A percentile compares a stretch with the other conserved stretches of the same genome.
These are phyloP conservation scores for Embiotoca jacksoni DNA, from an alignment of 2,113 vertebrate genomes.

Conservation along the genomic window DNA sequence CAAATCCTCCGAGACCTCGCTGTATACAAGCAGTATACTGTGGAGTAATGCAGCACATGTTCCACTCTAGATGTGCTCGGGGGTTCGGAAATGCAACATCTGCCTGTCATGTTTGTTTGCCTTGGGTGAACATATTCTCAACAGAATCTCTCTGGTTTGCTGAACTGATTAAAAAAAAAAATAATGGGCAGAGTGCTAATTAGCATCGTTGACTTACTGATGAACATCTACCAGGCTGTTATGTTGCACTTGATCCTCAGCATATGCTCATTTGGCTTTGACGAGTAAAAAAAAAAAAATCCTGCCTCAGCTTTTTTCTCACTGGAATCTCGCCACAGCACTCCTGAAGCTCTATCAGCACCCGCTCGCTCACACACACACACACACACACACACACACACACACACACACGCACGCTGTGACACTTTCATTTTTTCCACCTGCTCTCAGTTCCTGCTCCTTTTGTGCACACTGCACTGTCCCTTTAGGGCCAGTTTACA, in stretches of 20 bases:
- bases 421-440: constrained; percentile 46
- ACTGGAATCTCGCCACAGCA: constrained; percentile 43
- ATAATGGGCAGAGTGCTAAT: constrained; percentile 34
- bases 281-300: constrained; percentile 45
- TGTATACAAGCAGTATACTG: not conserved
- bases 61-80: not conserved
- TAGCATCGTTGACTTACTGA: constrained; percentile 56
- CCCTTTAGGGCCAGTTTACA: constrained; percentile 39
- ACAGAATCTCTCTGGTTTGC: constrained; percentile 8
- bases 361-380: constrained; percentile 21
- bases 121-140: constrained; percentile 3
- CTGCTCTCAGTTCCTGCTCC: constrained; percentile 37
- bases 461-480: constrained; percentile 2
- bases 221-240: constrained; percentile 19
- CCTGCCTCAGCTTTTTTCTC: constrained; percentile 61
- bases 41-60: not conserved
- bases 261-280: constrained; percentile 57
- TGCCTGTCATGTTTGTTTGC: constrained; percentile 28
- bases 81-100: constrained; percentile 22
- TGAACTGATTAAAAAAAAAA: constrained; percentile 16
- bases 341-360: constrained; percentile 32
- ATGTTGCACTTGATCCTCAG: constrained; percentile 38
- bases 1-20: constrained; percentile 17
- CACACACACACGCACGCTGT: constrained; percentile 21
- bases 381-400: constrained; percentile 27